These are phyloP conservation scores for Xylota segnis DNA, from an alignment of 2,888 invertebrate species.

Conservation along the genomic window DNA sequence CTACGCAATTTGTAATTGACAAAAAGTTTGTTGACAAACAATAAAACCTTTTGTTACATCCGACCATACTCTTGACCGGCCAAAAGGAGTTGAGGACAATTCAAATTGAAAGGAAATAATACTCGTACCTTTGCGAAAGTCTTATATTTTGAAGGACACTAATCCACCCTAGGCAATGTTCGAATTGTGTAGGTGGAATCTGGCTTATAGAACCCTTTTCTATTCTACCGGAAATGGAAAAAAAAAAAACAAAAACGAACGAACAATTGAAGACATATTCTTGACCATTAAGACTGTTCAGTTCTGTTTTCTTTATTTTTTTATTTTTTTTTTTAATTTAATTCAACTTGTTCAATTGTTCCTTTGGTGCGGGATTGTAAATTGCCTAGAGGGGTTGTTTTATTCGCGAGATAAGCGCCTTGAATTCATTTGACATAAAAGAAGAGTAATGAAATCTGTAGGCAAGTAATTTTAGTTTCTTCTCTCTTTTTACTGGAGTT, in stretches of 20 bases:
- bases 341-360: constrained; percentile 28
- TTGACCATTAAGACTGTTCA: constrained; percentile 2
- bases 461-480: constrained; percentile 25
- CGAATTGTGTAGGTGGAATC: constrained; percentile 1
- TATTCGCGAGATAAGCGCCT: constrained; percentile 28
- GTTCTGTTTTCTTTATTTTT: neutral
- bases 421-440: constrained; percentile 42
- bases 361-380: constrained; percentile 23
- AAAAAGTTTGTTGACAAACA: neutral
- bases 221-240: neutral
- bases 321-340: neutral
- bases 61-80: neutral
- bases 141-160: neutral
- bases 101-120: neutral
- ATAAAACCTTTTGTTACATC: neutral
- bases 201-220: constrained; percentile 20
- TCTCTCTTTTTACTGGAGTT: neutral
- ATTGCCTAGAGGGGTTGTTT: constrained; percentile 23
- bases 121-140: neutral
- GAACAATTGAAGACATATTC: neutral
- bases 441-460: constrained; percentile 34
- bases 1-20: too few relatives aligned
- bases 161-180: constrained; percentile 1
- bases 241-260: neutral
- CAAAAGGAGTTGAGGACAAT: neutral